Percentiles rank a stretch among this genome's conserved stretches.
phyloP scores from a whole-genome alignment of 2,888 invertebrate species.

The Acleris emargana region DNA sequence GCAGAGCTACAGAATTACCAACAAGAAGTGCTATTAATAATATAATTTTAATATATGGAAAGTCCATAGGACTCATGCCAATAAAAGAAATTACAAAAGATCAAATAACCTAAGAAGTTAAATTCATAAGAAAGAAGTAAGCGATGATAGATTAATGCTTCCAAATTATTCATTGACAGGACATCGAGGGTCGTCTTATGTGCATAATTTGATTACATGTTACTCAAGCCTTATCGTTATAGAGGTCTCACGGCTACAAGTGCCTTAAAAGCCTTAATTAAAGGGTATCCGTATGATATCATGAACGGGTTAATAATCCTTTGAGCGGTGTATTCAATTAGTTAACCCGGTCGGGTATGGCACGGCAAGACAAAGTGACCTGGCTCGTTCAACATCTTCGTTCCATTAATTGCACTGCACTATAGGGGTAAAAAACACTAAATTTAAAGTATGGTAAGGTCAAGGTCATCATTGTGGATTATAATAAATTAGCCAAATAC shows the following conservation, averaged over 20 bases:
- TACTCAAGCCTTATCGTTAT: too few relatives aligned
- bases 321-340: background rate
- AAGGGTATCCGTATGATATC: background rate
- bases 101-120: too few relatives aligned
- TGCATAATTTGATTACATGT: background rate
- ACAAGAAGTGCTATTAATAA: too few relatives aligned
- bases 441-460: conserved; percentile 1
- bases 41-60: too few relatives aligned
- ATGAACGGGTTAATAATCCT: conserved; percentile 5
- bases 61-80: too few relatives aligned
- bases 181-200: too few relatives aligned
- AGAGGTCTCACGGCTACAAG: background rate
- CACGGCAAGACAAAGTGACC: conserved; percentile 5
- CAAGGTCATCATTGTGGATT: background rate
- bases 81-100: too few relatives aligned
- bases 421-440: background rate
- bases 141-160: too few relatives aligned
- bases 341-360: background rate
- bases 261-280: conserved; percentile 6
- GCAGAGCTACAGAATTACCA: too few relatives aligned
- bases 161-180: too few relatives aligned
- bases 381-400: background rate
- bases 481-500: too few relatives aligned
- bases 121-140: too few relatives aligned
- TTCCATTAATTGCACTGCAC: background rate